These are phyloP conservation scores for Pomacea maculata DNA, from an alignment of 1,140 invertebrate genomes.

Conservation along the genomic window DNA sequence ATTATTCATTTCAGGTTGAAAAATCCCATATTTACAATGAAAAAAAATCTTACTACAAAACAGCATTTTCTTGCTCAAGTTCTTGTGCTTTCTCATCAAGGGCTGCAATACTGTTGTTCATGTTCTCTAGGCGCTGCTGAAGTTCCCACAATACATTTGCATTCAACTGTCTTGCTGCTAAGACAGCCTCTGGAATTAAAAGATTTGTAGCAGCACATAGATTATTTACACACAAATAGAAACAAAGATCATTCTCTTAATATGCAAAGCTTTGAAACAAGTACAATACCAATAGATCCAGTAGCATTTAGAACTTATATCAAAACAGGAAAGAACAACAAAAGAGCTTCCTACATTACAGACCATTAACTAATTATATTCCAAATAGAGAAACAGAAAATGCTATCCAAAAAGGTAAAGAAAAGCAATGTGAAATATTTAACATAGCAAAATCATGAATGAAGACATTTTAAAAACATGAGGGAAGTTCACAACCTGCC, in stretches of 20 bases:
- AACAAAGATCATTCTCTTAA: not conserved
- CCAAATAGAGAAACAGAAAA: not conserved
- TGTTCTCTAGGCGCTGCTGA: slow-evolving; percentile 47
- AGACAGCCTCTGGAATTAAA: slow-evolving; percentile 54
- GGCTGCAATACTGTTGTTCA: slow-evolving; percentile 52
- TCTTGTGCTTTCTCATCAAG: slow-evolving; percentile 45
- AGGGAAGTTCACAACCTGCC: slow-evolving; percentile 32
- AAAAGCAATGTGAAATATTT: too few relatives aligned
- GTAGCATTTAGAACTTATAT: not conserved
- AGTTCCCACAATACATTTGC: slow-evolving; percentile 45
- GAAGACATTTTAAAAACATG: too few relatives aligned
- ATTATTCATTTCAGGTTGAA: too few relatives aligned
- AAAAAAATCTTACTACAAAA: slow-evolving; percentile 48
- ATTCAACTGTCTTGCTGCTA: slow-evolving; percentile 57
- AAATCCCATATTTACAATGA: too few relatives aligned
- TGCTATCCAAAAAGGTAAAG: too few relatives aligned
- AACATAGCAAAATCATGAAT: too few relatives aligned
- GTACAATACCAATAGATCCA: not conserved
- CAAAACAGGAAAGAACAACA: not conserved
- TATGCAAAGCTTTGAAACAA: too few relatives aligned
- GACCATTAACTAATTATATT: not conserved
- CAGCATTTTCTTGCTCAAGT: slow-evolving; percentile 57
- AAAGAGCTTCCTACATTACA: not conserved
- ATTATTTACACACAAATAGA: not conserved
- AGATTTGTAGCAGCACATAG: not conserved